Evolutionary conservation across 2,797 vertebrate species (phyloP), one percentile per base, ranked within the genome.

Genomic region (Helarctos malayanus): DNA sequence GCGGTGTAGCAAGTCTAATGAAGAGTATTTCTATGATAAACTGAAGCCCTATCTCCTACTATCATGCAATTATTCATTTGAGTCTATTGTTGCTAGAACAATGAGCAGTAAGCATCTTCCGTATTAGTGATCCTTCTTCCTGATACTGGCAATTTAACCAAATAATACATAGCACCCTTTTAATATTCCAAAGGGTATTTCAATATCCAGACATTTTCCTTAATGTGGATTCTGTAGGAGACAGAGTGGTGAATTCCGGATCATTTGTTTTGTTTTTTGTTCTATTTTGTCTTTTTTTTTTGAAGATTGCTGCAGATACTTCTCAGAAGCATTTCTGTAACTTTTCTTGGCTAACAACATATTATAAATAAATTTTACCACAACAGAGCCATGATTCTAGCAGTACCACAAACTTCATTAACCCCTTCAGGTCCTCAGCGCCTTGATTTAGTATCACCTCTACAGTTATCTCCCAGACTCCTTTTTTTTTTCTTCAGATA

Each of bases 41-140:
- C 86, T 54, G 75, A 96, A 97, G 54, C 45, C 59, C 52, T 84
- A 80, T 83, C 78, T 94, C 21, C 32, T 59, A 49, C 71, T 89
- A 93, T 94, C 75, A 85, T 27, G 68, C 78, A 91, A 97, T 98
- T 98, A 97, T 97, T 98, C 97, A 98, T 97, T 97, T 98, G 96
- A 95, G 81, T 89, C 96, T 96, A 96, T 96, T 97, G 95, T 98
- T 95, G 89, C 18, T 84, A 91, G 85, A 97, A 98, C 94, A 98
- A 97, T 95, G 89, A 97, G 15, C 69, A 92, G 79, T 83, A 52
- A 97, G 49, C 78, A 96, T 87, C 75, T 83, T 87, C 69, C 91
- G 96, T 91, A 89, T 97, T 96, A 89, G 75, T 23, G 69, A 82
- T 91, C 85, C 56, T 95, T 95, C 54, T 97, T 94, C 52, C 25